Conservation (phyloP, 2,113 vertebrate genomes). For the Camelus bactrianus region DNA sequence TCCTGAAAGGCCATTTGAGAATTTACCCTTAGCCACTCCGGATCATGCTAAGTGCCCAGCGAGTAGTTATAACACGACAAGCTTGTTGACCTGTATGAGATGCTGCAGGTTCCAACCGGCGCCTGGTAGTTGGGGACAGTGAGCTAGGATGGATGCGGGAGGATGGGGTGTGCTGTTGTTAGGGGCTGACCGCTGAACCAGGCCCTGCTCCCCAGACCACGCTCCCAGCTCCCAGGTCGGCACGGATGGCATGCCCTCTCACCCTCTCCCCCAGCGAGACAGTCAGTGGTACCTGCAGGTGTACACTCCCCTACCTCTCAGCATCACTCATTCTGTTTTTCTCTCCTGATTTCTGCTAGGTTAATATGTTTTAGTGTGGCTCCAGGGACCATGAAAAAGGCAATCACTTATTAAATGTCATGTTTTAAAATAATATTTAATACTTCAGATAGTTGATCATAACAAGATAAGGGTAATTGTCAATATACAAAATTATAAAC, state of each 20-base stretch:
- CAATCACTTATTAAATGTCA: background rate
- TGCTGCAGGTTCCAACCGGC: background rate
- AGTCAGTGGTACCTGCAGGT: background rate
- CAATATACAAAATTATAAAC: background rate
- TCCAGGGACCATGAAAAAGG: background rate
- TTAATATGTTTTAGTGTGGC: background rate
- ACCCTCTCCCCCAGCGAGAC: background rate
- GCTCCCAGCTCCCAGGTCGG: background rate
- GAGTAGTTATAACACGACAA: background rate
- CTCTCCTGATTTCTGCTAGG: background rate
- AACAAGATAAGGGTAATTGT: background rate
- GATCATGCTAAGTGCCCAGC: background rate
- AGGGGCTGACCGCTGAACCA: background rate
- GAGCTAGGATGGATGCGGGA: background rate
- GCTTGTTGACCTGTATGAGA: background rate
- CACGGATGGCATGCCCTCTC: background rate
- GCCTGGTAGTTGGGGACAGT: background rate
- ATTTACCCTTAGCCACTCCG: background rate
- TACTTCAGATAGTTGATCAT: background rate
- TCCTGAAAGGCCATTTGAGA: background rate
- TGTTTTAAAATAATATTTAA: constrained; percentile 2
- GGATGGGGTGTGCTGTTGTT: too few species aligned
- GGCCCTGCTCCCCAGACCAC: background rate
- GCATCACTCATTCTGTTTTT: background rate
- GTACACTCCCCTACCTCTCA: background rate